Evolutionary conservation across 2,797 vertebrate species (phyloP).

Genomic region (Triplophysa yarkandensis): DNA sequence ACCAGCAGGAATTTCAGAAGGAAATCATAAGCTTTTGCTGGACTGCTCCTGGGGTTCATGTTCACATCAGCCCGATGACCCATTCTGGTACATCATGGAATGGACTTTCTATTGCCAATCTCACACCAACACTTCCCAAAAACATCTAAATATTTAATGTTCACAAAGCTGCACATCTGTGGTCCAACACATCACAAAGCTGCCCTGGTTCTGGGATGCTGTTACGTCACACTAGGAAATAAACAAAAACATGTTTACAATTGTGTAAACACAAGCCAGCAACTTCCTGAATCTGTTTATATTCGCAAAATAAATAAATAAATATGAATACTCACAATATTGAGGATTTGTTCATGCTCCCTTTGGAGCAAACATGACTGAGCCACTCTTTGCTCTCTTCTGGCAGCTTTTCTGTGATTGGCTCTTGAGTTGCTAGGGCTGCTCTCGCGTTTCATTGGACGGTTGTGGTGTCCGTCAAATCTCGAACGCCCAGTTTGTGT

Average conservation of each 20-base stretch:
- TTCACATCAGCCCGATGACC: constrained; percentile 66
- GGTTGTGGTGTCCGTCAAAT: constrained; percentile 56
- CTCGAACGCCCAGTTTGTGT: constrained; percentile 39
- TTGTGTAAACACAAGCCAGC: not conserved
- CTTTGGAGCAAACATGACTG: constrained; percentile 46
- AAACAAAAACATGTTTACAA: constrained; percentile 38
- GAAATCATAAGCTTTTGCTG: constrained; percentile 79
- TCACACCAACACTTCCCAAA: not conserved
- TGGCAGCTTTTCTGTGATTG: constrained; percentile 58
- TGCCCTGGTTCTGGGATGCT: constrained; percentile 35
- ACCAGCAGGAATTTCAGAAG: constrained; percentile 81
- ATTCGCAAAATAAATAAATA: not conserved
- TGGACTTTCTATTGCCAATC: constrained; percentile 12
- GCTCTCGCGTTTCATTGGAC: constrained; percentile 55
- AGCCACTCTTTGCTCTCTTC: constrained; percentile 37
- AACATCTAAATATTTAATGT: not conserved
- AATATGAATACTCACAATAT: not conserved
- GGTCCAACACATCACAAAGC: constrained; percentile 17
- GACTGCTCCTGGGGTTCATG: constrained; percentile 78
- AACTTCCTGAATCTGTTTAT: constrained; percentile 4
- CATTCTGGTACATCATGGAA: constrained; percentile 59
- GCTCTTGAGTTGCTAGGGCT: constrained; percentile 72
- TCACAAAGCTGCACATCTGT: not conserved
- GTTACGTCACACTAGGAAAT: constrained; percentile 40
- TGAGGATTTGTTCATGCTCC: constrained; percentile 16